Evolutionary conservation across 1,140 invertebrate genomes (phyloP).

Genomic region (Sitophilus oryzae): DNA sequence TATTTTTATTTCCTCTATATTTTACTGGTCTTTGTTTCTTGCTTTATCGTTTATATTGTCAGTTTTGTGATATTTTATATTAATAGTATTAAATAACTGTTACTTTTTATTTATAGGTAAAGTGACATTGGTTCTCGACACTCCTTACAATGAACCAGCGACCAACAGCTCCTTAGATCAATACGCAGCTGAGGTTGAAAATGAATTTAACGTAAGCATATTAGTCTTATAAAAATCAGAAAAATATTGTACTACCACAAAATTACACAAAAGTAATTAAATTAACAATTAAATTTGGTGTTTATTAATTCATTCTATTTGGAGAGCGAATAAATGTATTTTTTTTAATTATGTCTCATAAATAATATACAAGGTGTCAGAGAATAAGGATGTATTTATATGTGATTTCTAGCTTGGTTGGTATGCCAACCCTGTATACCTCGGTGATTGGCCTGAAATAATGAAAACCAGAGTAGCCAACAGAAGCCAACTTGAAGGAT

Average conservation of each 20-base stretch:
- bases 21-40: too few species aligned
- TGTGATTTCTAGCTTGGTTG: constrained; percentile 20
- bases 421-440: constrained; percentile 49
- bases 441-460: constrained; percentile 52
- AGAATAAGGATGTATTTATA: too few species aligned
- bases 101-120: constrained; percentile 20
- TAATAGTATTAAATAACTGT: too few species aligned
- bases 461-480: constrained; percentile 51
- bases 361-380: too few species aligned
- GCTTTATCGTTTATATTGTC: constrained; percentile 45
- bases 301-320: constrained; percentile 53
- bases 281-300: constrained; percentile 48
- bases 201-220: constrained; percentile 43
- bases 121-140: constrained; percentile 24
- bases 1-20: too few species aligned
- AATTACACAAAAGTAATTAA: constrained; percentile 43
- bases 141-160: constrained; percentile 17
- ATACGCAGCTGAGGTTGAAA: constrained; percentile 46
- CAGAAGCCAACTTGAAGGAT: constrained; percentile 48
- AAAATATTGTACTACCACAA: constrained; percentile 11
- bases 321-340: constrained; percentile 48
- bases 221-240: too few species aligned
- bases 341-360: constrained; percentile 54
- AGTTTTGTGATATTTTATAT: too few species aligned
- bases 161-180: constrained; percentile 37